Percentiles rank a stretch among this genome's conserved stretches.
Evolutionary conservation across 2,113 vertebrate genomes (phyloP).

Genomic region (Anseranas semipalmata): DNA sequence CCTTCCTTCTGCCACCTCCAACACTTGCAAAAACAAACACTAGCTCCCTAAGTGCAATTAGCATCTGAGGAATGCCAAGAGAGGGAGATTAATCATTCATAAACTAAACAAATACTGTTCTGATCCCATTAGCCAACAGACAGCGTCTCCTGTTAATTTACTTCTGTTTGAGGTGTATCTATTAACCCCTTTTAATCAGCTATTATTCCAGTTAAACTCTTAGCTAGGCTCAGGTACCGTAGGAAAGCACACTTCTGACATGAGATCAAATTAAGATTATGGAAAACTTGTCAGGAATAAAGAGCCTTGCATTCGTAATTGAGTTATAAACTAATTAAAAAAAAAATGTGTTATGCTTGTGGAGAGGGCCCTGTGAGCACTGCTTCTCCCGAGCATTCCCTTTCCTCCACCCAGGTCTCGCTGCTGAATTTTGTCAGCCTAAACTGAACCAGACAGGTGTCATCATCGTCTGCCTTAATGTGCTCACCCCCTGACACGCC

Average conservation of each 20-base stretch:
- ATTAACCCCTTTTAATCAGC: slow-evolving; percentile 59
- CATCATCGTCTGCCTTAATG: slow-evolving; percentile 34
- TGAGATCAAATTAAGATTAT: slow-evolving; percentile 62
- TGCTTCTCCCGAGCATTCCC: not conserved
- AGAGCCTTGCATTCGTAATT: slow-evolving; percentile 21
- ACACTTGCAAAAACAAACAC: slow-evolving; percentile 57
- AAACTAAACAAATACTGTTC: slow-evolving; percentile 72
- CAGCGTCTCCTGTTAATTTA: slow-evolving; percentile 24
- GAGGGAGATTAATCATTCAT: slow-evolving; percentile 72
- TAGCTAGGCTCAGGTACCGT: slow-evolving; percentile 25
- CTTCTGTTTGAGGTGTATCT: slow-evolving; percentile 45
- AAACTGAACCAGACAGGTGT: slow-evolving; percentile 86
- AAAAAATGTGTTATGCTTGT: slow-evolving; percentile 28
- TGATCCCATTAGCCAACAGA: slow-evolving; percentile 70
- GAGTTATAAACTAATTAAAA: slow-evolving; percentile 56
- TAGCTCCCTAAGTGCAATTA: slow-evolving; percentile 61
- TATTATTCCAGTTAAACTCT: slow-evolving; percentile 38
- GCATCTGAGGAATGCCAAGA: slow-evolving; percentile 53
- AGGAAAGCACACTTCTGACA: slow-evolving; percentile 33
- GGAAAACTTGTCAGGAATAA: slow-evolving; percentile 50
- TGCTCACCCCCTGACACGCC: slow-evolving; percentile 37
- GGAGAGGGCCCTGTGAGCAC: not conserved
- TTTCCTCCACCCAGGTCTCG: slow-evolving; percentile 71
- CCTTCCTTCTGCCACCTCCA: slow-evolving; percentile 49
- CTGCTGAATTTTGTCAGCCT: slow-evolving; percentile 79